Percentiles rank a stretch among this genome's conserved stretches.
Conservation (phyloP, 2,113 vertebrate genomes). For the Callocephalon fimbriatum region DNA sequence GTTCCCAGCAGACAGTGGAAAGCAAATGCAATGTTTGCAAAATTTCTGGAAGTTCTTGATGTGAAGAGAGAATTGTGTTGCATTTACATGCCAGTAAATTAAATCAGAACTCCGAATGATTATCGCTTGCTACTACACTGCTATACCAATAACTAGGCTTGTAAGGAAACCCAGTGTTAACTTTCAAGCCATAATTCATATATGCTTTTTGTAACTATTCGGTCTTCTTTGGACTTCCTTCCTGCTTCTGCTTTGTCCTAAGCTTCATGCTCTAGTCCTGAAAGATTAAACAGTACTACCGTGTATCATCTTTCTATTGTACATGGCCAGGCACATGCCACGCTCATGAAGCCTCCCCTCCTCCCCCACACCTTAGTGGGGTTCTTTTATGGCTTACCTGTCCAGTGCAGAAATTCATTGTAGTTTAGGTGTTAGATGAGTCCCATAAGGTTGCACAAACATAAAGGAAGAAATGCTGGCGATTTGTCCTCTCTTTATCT, state of each 20-base stretch:
- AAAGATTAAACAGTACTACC: background rate
- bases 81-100: background rate
- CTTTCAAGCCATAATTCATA: background rate
- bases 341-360: background rate
- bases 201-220: background rate
- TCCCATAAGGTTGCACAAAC: background rate
- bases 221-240: background rate
- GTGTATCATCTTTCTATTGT: background rate
- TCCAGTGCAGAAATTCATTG: background rate
- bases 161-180: background rate
- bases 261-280: background rate
- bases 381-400: background rate
- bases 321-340: background rate
- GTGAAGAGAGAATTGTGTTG: background rate
- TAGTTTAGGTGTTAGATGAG: background rate
- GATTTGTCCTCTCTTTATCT: background rate
- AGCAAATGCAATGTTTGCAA: background rate
- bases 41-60: background rate
- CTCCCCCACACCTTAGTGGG: rapidly evolving
- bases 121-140: background rate
- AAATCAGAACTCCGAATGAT: background rate
- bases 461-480: background rate
- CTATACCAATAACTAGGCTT: background rate
- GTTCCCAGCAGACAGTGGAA: background rate
- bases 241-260: background rate